Evolutionary conservation across 2,797 vertebrate species (phyloP).

Genomic region (Rousettus madagascariensis): DNA sequence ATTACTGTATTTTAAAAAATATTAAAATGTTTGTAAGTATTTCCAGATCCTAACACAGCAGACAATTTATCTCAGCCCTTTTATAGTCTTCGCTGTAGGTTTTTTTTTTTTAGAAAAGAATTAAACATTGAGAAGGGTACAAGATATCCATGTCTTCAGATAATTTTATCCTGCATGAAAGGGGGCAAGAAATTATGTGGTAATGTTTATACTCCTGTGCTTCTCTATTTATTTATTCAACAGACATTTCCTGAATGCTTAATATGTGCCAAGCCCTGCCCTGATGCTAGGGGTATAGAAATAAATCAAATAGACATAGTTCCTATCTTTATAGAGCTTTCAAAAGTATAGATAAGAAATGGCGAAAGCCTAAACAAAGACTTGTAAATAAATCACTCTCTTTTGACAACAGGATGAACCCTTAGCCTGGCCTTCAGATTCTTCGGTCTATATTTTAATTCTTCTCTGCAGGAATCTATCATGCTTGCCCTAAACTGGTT

Average conservation of each 20-base stretch:
- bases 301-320: background rate
- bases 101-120: background rate
- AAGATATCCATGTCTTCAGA: background rate
- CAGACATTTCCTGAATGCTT: background rate
- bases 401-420: background rate
- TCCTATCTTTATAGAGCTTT: background rate
- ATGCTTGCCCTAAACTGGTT: background rate
- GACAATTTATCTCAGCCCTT: background rate
- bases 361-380: background rate
- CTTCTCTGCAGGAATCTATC: background rate
- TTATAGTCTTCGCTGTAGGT: background rate
- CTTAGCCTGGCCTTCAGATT: background rate
- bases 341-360: background rate
- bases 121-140: conserved; percentile 12
- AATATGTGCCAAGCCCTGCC: background rate
- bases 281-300: background rate
- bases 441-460: background rate
- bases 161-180: conserved; percentile 1
- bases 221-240: conserved; percentile 7
- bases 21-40: background rate
- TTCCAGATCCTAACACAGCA: conserved; percentile 13
- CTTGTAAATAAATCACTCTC: background rate
- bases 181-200: background rate
- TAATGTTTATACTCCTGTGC: background rate
- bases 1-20: background rate